A percentile compares a stretch with the other conserved stretches of the same genome.
Evolutionary conservation across 2,113 vertebrate species (phyloP).

Genomic region (Agapornis roseicollis): DNA sequence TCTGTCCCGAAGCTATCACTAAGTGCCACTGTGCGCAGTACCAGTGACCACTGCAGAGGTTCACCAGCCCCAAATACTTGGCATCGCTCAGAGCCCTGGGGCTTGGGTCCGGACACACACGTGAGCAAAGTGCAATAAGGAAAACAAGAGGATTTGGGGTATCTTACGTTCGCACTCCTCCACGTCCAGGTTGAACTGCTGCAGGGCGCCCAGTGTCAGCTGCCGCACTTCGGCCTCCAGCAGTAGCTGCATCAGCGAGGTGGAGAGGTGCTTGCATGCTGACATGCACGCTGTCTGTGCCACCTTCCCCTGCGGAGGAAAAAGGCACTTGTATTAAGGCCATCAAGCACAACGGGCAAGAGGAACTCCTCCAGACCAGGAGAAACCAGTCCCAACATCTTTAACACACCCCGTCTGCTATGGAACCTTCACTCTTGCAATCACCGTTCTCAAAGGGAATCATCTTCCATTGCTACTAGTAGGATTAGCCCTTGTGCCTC

Average conservation of each 20-base stretch:
- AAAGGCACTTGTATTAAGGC: not conserved
- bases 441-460: not conserved
- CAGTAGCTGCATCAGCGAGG: constrained; percentile 90
- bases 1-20: not conserved
- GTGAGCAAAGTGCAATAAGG: fast-evolving
- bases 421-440: fast-evolving
- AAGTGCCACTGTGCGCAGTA: not conserved
- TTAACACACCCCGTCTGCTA: fast-evolving
- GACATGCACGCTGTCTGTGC: constrained; percentile 99
- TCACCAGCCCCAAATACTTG: not conserved
- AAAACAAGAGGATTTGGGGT: fast-evolving
- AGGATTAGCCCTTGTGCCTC: not conserved
- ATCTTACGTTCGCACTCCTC: constrained; percentile 93
- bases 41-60: not conserved
- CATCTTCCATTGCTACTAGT: not conserved
- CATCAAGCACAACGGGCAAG: fast-evolving
- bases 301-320: constrained; percentile 87
- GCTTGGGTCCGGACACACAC: no score
- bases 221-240: constrained; percentile 91
- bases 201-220: constrained; percentile 91
- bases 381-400: not conserved
- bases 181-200: constrained; percentile 94
- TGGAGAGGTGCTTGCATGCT: constrained; percentile 94
- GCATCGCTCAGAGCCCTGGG: not conserved
- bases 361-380: not conserved